A percentile compares a stretch with the other conserved stretches of the same genome.
These are phyloP conservation scores for Phaethon lepturus DNA, from an alignment of 2,113 vertebrate species.

Conservation along the genomic window DNA sequence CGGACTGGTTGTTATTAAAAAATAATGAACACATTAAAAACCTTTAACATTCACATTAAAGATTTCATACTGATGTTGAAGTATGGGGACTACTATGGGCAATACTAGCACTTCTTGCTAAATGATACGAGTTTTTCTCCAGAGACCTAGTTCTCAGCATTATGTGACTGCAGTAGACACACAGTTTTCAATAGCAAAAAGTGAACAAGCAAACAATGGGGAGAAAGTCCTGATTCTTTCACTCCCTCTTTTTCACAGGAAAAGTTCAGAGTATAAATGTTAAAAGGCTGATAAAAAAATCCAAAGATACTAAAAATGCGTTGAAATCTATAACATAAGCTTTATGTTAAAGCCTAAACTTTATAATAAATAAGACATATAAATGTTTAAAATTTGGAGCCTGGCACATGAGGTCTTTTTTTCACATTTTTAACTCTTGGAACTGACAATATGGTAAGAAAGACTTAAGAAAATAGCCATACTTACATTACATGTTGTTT, in stretches of 20 bases:
- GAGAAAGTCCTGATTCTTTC: neutral
- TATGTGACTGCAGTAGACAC: neutral
- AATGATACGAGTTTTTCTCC: neutral
- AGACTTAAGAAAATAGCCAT: neutral
- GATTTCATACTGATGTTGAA: neutral
- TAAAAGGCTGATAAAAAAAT: neutral
- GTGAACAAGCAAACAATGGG: neutral
- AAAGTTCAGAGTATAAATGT: neutral
- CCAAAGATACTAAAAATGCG: neutral
- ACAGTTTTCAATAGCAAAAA: neutral
- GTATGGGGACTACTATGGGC: neutral
- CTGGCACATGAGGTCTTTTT: neutral
- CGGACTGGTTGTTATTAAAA: neutral
- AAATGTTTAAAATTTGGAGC: neutral
- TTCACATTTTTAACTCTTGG: neutral
- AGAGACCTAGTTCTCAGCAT: neutral
- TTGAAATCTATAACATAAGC: neutral
- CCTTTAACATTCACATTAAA: neutral
- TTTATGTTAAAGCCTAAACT: neutral
- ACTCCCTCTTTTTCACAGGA: fast-evolving
- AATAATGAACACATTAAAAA: neutral
- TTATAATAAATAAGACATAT: neutral
- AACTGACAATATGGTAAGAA: neutral
- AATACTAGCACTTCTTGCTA: neutral
- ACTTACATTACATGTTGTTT: neutral